Conservation (phyloP, 2,888 invertebrate genomes). For the Caenorhabditis sp. region DNA sequence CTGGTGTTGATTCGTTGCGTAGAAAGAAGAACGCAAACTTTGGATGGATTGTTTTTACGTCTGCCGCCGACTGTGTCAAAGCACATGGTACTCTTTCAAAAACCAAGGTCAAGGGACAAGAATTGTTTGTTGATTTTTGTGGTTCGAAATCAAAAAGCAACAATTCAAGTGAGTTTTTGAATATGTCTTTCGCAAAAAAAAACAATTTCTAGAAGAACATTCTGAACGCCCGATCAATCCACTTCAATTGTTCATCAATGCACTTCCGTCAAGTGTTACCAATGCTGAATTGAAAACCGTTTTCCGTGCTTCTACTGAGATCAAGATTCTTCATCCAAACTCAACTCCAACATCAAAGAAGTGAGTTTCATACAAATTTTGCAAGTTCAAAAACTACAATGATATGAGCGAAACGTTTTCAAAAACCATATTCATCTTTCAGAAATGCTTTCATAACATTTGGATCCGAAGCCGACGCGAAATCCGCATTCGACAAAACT, state of each 20-base stretch:
- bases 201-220: slow-evolving; percentile 13
- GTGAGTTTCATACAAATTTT: neutral
- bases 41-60: slow-evolving; percentile 58
- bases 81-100: slow-evolving; percentile 39
- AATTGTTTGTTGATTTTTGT: slow-evolving; percentile 55
- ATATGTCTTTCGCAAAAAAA: too few species aligned
- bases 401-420: too few species aligned
- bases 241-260: slow-evolving; percentile 46
- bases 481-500: slow-evolving; percentile 57
- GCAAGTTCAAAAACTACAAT: too few species aligned
- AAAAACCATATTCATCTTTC: too few species aligned
- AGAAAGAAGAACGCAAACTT: slow-evolving; percentile 40
- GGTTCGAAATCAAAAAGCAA: slow-evolving; percentile 9
- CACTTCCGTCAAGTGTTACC: slow-evolving; percentile 24
- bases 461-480: slow-evolving; percentile 54
- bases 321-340: slow-evolving; percentile 32
- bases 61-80: slow-evolving; percentile 49
- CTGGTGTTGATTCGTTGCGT: slow-evolving; percentile 53
- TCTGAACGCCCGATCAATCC: slow-evolving; percentile 44
- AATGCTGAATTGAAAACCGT: slow-evolving; percentile 39
- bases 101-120: slow-evolving; percentile 34
- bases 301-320: slow-evolving; percentile 37
- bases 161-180: neutral
- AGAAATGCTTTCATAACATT: slow-evolving; percentile 52
- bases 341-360: slow-evolving; percentile 20